Evolutionary conservation across 1,140 invertebrate species (phyloP).

Genomic region (Sitophilus oryzae): DNA sequence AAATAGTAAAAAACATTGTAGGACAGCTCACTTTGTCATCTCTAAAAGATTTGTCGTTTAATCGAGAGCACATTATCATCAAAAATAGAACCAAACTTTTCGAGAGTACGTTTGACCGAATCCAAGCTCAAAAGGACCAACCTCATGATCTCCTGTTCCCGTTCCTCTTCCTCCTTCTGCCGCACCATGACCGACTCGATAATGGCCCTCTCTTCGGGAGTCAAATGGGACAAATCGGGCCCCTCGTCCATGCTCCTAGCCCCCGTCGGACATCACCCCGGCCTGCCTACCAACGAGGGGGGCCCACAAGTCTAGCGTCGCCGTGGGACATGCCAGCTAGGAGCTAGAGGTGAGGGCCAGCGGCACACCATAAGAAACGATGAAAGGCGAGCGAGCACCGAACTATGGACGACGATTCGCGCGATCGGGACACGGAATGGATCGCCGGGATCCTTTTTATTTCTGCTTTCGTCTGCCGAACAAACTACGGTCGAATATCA

Average conservation of each 20-base stretch:
- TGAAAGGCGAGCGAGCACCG: conserved; percentile 1
- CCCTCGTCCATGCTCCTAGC: conserved; percentile 62
- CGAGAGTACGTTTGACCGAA: too few species aligned
- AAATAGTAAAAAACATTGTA: too few species aligned
- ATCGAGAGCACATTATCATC: too few species aligned
- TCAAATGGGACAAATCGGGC: conserved; percentile 96
- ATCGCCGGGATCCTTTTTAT: conserved; percentile 17
- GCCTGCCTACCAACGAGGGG: conserved; percentile 14
- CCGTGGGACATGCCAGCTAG: background rate
- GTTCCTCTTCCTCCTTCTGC: conserved; percentile 93
- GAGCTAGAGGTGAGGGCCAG: background rate
- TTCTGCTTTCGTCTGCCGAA: conserved; percentile 21
- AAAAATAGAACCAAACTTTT: too few species aligned
- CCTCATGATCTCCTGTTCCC: conserved; percentile 93
- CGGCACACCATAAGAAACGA: background rate
- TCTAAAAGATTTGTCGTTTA: too few species aligned
- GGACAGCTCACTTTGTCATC: too few species aligned
- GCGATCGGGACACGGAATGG: background rate
- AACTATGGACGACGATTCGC: too few species aligned
- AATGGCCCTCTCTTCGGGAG: conserved; percentile 93
- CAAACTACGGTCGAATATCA: conserved; percentile 40
- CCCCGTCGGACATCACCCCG: conserved; percentile 32
- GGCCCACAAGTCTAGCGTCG: background rate
- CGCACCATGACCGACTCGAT: conserved; percentile 95
- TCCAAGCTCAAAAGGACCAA: conserved; percentile 45